Evolutionary conservation across 2,888 invertebrate genomes (phyloP).

Genomic region (Ferdinandea cuprea): DNA sequence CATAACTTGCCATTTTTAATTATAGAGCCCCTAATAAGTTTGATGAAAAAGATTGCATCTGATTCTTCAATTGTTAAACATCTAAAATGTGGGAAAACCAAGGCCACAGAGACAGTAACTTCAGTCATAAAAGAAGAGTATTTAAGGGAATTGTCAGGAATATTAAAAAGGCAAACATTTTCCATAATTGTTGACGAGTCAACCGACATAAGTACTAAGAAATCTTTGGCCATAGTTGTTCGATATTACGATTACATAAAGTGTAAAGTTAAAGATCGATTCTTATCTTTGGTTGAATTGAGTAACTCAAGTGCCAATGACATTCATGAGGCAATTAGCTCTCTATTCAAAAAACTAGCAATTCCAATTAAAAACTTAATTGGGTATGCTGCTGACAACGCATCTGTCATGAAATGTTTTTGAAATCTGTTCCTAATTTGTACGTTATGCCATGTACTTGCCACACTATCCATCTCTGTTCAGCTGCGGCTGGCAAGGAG

Average conservation of each 20-base stretch:
- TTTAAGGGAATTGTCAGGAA: no score
- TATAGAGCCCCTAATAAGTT: no score
- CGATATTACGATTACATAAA: neutral
- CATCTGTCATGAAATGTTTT: neutral
- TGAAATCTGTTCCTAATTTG: no score
- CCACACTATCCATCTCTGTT: neutral
- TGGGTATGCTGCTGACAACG: conserved; percentile 7
- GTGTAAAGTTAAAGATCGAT: neutral
- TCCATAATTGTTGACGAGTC: neutral
- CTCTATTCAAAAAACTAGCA: neutral
- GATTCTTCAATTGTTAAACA: no score
- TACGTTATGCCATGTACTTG: conserved; percentile 4
- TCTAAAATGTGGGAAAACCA: no score
- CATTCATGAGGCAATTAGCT: neutral
- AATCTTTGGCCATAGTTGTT: neutral
- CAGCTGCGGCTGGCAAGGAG: neutral
- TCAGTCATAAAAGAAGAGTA: no score
- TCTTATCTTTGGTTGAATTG: conserved; percentile 3
- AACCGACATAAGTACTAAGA: neutral
- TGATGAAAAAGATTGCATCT: no score
- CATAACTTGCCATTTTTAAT: no score
- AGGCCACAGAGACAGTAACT: no score
- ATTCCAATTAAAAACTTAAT: neutral
- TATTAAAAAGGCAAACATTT: conserved; percentile 5
- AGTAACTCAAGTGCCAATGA: neutral